phyloP scores from a whole-genome alignment of 1,140 invertebrate genomes.

The Aphidius ervi region DNA sequence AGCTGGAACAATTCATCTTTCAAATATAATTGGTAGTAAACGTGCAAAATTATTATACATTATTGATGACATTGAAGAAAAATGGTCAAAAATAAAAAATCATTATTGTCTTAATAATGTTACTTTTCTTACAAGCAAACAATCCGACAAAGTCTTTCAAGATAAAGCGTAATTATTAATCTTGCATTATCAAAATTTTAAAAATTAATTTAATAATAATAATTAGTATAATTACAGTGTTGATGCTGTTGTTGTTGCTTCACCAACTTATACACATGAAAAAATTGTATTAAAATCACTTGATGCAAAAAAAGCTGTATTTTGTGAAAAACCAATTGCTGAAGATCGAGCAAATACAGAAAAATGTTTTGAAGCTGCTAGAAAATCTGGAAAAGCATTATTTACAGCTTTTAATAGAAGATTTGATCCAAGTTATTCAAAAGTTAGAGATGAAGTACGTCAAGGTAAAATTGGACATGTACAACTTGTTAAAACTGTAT shows the following conservation, averaged over 20 bases:
- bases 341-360: constrained; percentile 53
- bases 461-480: constrained; percentile 61
- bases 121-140: constrained; percentile 53
- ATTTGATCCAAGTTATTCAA: constrained; percentile 63
- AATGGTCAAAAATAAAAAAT: constrained; percentile 48
- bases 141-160: constrained; percentile 53
- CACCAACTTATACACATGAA: constrained; percentile 63
- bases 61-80: constrained; percentile 55
- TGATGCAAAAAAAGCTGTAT: constrained; percentile 61
- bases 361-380: constrained; percentile 60
- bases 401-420: constrained; percentile 68
- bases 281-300: constrained; percentile 58
- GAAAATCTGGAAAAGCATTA: constrained; percentile 54
- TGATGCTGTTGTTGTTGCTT: constrained; percentile 56
- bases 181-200: not conserved
- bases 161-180: constrained; percentile 54
- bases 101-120: constrained; percentile 55
- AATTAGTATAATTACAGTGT: constrained; percentile 45
- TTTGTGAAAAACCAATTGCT: constrained; percentile 71
- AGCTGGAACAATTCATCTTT: constrained; percentile 61
- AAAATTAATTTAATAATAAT: not conserved
- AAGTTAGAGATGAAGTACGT: constrained; percentile 52
- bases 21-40: constrained; percentile 54
- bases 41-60: constrained; percentile 59
- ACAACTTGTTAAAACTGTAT: constrained; percentile 60